These are phyloP conservation scores for Deilephila porcellus DNA, from an alignment of 2,888 invertebrate genomes.

Conservation along the genomic window DNA sequence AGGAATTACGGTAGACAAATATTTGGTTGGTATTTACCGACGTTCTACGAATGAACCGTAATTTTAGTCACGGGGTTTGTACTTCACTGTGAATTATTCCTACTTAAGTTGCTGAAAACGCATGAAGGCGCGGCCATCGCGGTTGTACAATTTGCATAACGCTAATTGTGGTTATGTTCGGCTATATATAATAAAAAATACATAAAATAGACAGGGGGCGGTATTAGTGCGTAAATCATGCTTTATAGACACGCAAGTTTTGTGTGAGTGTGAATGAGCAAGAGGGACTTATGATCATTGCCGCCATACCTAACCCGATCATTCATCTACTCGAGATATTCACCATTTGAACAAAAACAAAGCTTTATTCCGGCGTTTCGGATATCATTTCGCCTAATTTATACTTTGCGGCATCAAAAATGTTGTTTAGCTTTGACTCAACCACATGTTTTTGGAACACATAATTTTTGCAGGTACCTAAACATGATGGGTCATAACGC, in stretches of 20 bases:
- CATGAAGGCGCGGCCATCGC: neutral
- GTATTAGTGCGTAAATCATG: slow-evolving; percentile 58
- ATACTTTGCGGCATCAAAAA: slow-evolving; percentile 58
- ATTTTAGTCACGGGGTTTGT: neutral
- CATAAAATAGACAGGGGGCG: slow-evolving; percentile 47
- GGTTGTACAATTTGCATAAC: neutral
- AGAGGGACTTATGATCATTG: slow-evolving; percentile 46
- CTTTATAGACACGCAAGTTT: slow-evolving; percentile 61
- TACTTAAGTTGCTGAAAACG: neutral
- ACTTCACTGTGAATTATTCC: neutral
- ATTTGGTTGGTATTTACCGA: slow-evolving; percentile 66
- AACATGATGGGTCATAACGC: slow-evolving; percentile 57
- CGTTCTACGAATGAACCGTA: slow-evolving; percentile 48
- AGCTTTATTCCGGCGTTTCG: slow-evolving; percentile 56
- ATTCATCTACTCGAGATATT: slow-evolving; percentile 63
- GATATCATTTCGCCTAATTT: slow-evolving; percentile 64
- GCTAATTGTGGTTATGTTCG: neutral
- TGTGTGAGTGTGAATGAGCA: slow-evolving; percentile 60
- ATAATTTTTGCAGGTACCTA: slow-evolving; percentile 63
- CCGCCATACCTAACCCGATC: slow-evolving; percentile 55
- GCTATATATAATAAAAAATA: slow-evolving; percentile 37
- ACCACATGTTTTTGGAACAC: slow-evolving; percentile 57
- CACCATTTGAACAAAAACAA: slow-evolving; percentile 56
- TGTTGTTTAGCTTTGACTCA: slow-evolving; percentile 60
- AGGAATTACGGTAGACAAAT: slow-evolving; percentile 69